Evolutionary conservation across 2,888 invertebrate genomes (phyloP), one percentile per base, ranked within the genome.

Genomic region (Clistopyga incitator): DNA sequence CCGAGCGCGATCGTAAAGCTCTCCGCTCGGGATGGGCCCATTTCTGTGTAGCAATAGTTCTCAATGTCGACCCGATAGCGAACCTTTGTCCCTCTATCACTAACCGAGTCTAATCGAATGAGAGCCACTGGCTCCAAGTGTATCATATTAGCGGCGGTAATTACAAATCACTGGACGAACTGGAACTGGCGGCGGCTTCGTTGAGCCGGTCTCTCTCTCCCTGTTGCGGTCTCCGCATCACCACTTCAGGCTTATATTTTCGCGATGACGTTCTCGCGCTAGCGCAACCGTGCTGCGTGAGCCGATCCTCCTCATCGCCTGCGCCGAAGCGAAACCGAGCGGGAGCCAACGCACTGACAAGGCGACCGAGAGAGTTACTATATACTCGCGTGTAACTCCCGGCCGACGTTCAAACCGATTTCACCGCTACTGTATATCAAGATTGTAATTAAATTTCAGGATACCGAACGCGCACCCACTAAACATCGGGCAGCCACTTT

Each of bases 1-100:
- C 89, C 90, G 90, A 84, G 85, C 76, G 84, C 78, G 90, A 89
- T 90, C 90, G 90, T 90, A 90, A 90, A 90, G 87, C 79, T 79
- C 81, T 75, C 59, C 76, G 77, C 59, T 71, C 78, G 71, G 79
- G 87, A 87, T 86, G 83, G 23, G 61, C 75, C 65, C 64, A 74
- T 70, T 81, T 61, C 68, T 20, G 52, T 74, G 75, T 42, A 67
- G 71, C 81, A 74, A 77, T 81, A 77, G 74, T 72, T 78, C 68
- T 74, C 79, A 84, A 56, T 75, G 71, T 84, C 45, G 34, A 56
- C 34, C 47, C 72, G 64, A 77, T 6, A 52, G 52, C 78, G 65
- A 45, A 81, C 61, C 83, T 61, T 78, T 83, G 84, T 85, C 59
- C 78, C 23, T 34, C 0, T 23, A 18, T n/a, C 38, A 42, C 10